Percentiles rank a stretch among this genome's conserved stretches.
Evolutionary conservation across 1,140 invertebrate species (phyloP).

Genomic region (Maniola jurtina): DNA sequence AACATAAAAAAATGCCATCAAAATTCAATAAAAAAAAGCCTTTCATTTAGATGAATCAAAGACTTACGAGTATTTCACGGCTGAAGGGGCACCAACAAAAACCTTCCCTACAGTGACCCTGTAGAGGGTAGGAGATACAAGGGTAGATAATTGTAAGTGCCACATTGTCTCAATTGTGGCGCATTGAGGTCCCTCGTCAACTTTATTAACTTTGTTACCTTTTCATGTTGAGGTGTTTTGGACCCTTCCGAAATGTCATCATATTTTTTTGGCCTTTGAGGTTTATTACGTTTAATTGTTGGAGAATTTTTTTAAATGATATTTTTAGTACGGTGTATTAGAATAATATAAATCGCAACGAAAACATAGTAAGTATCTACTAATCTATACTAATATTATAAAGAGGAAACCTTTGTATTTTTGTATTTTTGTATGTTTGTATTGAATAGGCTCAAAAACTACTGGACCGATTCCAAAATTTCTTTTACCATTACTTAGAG

Average conservation of each 20-base stretch:
- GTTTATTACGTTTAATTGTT: neutral
- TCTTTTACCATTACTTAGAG: too few species aligned
- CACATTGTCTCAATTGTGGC: constrained; percentile 11
- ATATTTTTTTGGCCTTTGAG: neutral
- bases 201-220: constrained; percentile 13
- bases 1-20: neutral
- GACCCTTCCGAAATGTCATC: neutral
- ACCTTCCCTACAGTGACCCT: neutral
- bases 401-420: too few species aligned
- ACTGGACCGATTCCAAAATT: too few species aligned
- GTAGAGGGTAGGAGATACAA: constrained; percentile 1
- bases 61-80: constrained; percentile 7
- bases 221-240: constrained; percentile 5
- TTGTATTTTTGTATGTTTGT: too few species aligned
- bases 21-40: neutral
- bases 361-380: too few species aligned
- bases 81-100: neutral
- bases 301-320: too few species aligned
- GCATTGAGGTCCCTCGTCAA: constrained; percentile 11
- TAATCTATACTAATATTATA: too few species aligned
- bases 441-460: too few species aligned
- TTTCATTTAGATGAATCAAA: neutral
- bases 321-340: too few species aligned
- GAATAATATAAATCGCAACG: too few species aligned
- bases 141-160: constrained; percentile 9